Evolutionary conservation across 2,113 vertebrate species (phyloP).

Genomic region (Phaethornis superciliosus): DNA sequence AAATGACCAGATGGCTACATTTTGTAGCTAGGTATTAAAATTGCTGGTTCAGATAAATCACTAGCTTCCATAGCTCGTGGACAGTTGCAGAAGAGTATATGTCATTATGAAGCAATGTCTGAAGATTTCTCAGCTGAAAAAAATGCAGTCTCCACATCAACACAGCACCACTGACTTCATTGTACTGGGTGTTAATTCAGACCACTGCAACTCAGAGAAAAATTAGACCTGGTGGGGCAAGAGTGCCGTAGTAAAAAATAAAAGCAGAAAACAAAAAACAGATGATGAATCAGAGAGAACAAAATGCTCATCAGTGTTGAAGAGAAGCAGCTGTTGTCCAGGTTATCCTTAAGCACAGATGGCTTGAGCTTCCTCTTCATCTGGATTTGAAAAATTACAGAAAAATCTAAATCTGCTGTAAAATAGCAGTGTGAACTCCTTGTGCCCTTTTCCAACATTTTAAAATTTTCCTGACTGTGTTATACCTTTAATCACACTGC

Average conservation of each 20-base stretch:
- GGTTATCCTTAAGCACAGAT: conserved; percentile 32
- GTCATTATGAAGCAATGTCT: background rate
- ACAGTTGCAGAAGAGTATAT: background rate
- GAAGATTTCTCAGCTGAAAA: background rate
- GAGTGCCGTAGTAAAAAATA: background rate
- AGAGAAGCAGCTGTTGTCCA: conserved; percentile 38
- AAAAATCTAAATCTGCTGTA: background rate
- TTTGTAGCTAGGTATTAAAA: conserved; percentile 24
- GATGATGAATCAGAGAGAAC: background rate
- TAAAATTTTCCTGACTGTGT: background rate
- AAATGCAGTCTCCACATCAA: background rate
- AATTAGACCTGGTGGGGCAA: background rate
- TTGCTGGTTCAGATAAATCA: conserved; percentile 6
- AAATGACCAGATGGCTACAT: conserved; percentile 9
- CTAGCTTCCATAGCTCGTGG: background rate
- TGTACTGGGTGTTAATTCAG: background rate
- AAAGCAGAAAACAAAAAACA: background rate
- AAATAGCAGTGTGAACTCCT: background rate
- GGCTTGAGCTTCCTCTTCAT: background rate
- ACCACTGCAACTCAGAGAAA: background rate
- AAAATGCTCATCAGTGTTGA: background rate
- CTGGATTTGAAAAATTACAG: background rate
- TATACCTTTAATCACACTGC: background rate
- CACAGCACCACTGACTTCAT: background rate
- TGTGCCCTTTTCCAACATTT: background rate